A percentile compares a stretch with the other conserved stretches of the same genome.
Conservation (phyloP, 1,140 invertebrate genomes). For the Aplysia californica region DNA sequence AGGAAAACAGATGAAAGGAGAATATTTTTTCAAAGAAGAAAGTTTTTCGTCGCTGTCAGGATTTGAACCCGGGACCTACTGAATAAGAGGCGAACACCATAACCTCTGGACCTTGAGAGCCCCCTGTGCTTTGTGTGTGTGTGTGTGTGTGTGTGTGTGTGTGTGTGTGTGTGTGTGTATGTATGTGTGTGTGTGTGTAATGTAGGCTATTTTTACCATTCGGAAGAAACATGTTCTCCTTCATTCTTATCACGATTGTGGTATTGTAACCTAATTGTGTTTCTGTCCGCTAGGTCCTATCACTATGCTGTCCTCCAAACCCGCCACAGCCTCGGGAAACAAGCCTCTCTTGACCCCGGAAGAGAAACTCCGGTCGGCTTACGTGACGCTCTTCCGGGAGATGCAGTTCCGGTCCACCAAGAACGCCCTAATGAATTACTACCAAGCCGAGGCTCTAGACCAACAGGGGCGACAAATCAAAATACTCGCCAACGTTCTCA, state of each 20-base stretch:
- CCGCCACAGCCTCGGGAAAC: background rate
- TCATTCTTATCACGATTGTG: background rate
- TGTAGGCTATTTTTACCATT: background rate
- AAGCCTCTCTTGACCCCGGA: background rate
- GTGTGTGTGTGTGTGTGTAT: background rate
- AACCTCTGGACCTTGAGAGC: too few relatives aligned
- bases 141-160: too few relatives aligned
- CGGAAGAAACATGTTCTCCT: background rate
- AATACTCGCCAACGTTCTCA: background rate
- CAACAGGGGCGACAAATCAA: background rate
- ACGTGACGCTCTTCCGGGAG: background rate
- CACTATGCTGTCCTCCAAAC: too few relatives aligned
- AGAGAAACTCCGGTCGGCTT: background rate
- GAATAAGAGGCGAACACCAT: too few relatives aligned
- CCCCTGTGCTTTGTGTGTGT: too few relatives aligned
- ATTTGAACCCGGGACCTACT: too few relatives aligned
- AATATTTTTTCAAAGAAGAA: too few relatives aligned
- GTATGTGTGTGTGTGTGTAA: background rate
- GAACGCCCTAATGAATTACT: conserved; percentile 16
- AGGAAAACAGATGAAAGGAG: too few relatives aligned
- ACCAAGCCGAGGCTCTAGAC: background rate
- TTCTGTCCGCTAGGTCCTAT: too few relatives aligned
- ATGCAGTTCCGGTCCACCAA: conserved; percentile 14
- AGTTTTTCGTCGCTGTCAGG: too few relatives aligned
- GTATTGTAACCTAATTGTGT: too few relatives aligned